phyloP scores from a whole-genome alignment of 2,113 vertebrate genomes.

The Heloderma charlesbogerti region DNA sequence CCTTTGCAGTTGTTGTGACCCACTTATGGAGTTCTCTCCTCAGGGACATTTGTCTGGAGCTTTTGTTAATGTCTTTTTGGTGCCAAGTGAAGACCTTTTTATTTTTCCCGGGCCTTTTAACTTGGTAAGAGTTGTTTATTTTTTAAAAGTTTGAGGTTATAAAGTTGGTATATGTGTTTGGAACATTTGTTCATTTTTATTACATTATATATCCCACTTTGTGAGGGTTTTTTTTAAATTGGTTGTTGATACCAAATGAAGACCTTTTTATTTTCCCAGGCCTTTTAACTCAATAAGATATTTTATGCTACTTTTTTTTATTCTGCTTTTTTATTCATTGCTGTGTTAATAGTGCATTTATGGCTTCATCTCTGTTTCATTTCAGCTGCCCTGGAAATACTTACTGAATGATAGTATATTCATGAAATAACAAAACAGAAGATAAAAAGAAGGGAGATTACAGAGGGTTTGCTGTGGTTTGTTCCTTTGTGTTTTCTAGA shows the following conservation, averaged over 20 bases:
- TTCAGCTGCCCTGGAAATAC: not conserved
- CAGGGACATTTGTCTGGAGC: not conserved
- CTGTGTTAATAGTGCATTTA: not conserved
- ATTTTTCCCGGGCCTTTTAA: not conserved
- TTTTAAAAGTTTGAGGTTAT: too few relatives aligned
- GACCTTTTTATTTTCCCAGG: not conserved
- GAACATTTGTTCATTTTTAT: too few relatives aligned
- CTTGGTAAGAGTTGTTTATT: not conserved
- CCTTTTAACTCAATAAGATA: not conserved
- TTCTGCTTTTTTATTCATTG: not conserved
- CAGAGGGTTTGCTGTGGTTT: not conserved
- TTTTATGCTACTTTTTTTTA: not conserved
- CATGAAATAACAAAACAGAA: not conserved
- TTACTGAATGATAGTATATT: not conserved
- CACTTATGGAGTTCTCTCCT: not conserved
- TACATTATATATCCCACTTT: too few relatives aligned
- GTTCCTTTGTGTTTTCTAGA: not conserved
- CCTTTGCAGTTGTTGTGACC: too few relatives aligned
- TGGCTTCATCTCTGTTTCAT: not conserved
- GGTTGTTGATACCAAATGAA: not conserved
- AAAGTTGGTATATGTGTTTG: too few relatives aligned
- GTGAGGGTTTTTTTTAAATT: too few relatives aligned
- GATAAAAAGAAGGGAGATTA: not conserved
- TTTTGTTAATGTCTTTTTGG: not conserved
- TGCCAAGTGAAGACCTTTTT: not conserved